These are phyloP conservation scores for Pterocles burchelli DNA, from an alignment of 2,113 vertebrate genomes.

Conservation along the genomic window DNA sequence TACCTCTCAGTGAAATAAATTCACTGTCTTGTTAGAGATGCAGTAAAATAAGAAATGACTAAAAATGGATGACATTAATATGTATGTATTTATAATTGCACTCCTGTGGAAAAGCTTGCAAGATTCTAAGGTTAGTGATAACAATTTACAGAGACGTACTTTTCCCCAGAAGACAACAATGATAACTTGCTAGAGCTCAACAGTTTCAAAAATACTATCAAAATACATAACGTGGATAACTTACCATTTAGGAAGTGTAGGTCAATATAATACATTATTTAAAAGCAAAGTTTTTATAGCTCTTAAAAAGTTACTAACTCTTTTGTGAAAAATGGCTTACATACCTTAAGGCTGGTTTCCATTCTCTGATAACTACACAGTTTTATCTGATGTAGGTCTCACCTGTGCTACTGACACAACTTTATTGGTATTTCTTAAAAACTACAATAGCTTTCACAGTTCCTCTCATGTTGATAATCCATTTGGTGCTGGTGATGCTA, in stretches of 20 bases:
- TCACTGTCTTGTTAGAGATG: background rate
- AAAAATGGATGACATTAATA: conserved; percentile 53
- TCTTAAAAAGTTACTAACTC: background rate
- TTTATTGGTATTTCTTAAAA: background rate
- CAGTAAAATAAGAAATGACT: conserved; percentile 34
- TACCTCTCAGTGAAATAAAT: background rate
- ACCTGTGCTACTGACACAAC: background rate
- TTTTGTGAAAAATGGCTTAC: background rate
- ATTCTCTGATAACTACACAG: background rate
- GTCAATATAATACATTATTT: background rate
- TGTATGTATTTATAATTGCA: conserved; percentile 48
- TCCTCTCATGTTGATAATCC: background rate
- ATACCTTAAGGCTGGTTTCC: background rate
- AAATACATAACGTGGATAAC: background rate
- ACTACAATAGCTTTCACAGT: background rate
- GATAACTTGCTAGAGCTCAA: background rate
- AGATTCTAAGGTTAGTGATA: conserved; percentile 1
- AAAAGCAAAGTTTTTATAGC: background rate
- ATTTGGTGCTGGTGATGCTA: background rate
- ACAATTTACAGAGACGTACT: background rate
- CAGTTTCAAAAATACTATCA: background rate
- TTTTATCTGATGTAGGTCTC: background rate
- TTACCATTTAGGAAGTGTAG: background rate
- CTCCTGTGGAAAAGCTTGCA: conserved; percentile 15
- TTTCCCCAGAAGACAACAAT: conserved; percentile 19